These are phyloP conservation scores for Synanthedon formicaeformis DNA, from an alignment of 2,888 invertebrate genomes.

Conservation along the genomic window DNA sequence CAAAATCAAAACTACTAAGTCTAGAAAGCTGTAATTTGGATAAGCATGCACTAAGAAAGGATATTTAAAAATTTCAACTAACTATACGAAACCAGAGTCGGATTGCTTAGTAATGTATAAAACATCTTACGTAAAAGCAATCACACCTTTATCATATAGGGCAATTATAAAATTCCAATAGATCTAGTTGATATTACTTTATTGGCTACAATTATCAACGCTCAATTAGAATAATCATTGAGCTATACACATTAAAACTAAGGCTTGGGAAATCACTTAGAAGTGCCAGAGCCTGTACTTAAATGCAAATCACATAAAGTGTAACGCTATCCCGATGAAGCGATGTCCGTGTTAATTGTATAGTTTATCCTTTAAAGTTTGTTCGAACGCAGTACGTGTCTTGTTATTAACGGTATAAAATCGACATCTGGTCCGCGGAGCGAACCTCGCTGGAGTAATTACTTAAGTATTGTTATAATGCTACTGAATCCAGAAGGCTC, in stretches of 20 bases:
- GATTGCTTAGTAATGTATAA: too few species aligned
- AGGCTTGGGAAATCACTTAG: neutral
- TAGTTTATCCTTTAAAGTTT: constrained; percentile 29
- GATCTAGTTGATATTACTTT: too few species aligned
- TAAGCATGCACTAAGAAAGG: too few species aligned
- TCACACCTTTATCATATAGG: too few species aligned
- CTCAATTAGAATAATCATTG: constrained; percentile 2
- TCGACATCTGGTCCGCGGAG: constrained; percentile 49
- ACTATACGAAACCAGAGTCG: too few species aligned
- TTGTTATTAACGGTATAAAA: constrained; percentile 35
- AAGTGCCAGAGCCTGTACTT: neutral
- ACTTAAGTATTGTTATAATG: constrained; percentile 45
- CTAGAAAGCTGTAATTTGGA: too few species aligned
- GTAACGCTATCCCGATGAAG: constrained; percentile 19
- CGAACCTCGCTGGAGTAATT: constrained; percentile 25
- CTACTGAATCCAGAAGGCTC: constrained; percentile 50
- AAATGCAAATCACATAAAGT: neutral
- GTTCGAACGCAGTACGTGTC: constrained; percentile 19
- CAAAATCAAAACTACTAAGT: too few species aligned
- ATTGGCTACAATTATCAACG: neutral
- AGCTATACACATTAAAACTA: neutral
- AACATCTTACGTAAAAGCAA: too few species aligned
- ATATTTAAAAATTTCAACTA: too few species aligned
- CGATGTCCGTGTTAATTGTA: constrained; percentile 29
- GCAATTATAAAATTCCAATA: too few species aligned